Evolutionary conservation across 2,113 vertebrate species (phyloP), one percentile per base, ranked within the genome.

Genomic region (Asarcornis scutulata): DNA sequence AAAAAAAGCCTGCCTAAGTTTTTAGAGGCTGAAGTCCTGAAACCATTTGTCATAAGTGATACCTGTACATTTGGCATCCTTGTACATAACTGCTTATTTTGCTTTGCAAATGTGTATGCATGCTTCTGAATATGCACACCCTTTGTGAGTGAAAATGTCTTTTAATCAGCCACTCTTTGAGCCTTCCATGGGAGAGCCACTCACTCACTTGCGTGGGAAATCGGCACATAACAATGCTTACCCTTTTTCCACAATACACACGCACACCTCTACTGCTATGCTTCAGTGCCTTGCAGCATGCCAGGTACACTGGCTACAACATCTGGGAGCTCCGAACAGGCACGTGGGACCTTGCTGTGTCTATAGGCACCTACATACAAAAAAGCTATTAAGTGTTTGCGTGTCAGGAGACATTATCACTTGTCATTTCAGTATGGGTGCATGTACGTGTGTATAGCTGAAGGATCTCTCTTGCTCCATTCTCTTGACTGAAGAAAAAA

Each of bases 101-200:
- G 42, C 21, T 7, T n/a, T 48, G 36, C 56, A 50, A 88, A 52
- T 17, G 46, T 55, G 42, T n/a, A 44, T 1, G 0, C 10, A 13
- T 60, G 59, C 44, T 50, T 1, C 1, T 59, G 63, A 63, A 5
- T 64, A 23, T 1, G 4, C 21, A 5, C 8, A 22, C 1, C 0
- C 59, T 64, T 52, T 13, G 2, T n/a, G 62, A 79, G 32, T 20
- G n/a, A 52, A 72, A 29, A 72, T 72, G 34, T 18, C 34, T 53
- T 76, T 56, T 31, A 31, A 38, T 29, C 75, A 16, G 29, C 48
- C 55, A 27, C 17, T 50, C 6, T 52, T 85, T 2, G 1, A 17
- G 27, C 27, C 60, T 84, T 34, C 58, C 18, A 5, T 64, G 81
- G 52, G 38, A 56, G 36, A 46, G 64, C 46, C 59, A 59, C 56